phyloP scores from a whole-genome alignment of 2,888 invertebrate species.

The Ecdyonurus torrentis region DNA sequence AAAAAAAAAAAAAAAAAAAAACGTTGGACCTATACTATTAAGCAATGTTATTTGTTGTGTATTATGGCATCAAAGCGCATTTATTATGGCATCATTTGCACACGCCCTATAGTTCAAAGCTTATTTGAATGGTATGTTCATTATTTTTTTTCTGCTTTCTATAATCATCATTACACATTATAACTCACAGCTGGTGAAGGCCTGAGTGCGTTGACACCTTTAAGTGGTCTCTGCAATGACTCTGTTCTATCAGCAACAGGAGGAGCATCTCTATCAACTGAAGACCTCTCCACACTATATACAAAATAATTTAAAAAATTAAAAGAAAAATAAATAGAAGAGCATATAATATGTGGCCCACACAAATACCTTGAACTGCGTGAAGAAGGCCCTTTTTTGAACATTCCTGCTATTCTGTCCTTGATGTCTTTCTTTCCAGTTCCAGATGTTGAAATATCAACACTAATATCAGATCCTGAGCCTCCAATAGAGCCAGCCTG shows the following conservation, averaged over 20 bases:
- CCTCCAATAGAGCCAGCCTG: constrained; percentile 31
- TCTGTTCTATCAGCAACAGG: constrained; percentile 12
- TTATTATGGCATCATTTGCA: too few relatives aligned
- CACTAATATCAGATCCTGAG: constrained; percentile 54
- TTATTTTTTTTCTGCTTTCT: too few relatives aligned
- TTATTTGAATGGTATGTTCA: too few relatives aligned
- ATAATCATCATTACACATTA: too few relatives aligned
- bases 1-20: too few relatives aligned
- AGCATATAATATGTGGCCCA: too few relatives aligned
- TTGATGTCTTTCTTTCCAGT: constrained; percentile 57
- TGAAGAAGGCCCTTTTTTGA: constrained; percentile 47
- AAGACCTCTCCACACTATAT: constrained; percentile 16
- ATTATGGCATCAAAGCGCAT: too few relatives aligned
- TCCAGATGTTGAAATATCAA: constrained; percentile 33
- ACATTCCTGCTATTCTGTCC: constrained; percentile 67
- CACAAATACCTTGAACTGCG: constrained; percentile 51
- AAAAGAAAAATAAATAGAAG: too few relatives aligned
- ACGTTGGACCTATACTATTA: too few relatives aligned
- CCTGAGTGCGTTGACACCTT: constrained; percentile 18
- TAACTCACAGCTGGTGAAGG: constrained; percentile 14
- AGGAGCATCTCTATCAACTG: constrained; percentile 10
- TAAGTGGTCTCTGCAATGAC: constrained; percentile 18
- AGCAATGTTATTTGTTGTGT: too few relatives aligned
- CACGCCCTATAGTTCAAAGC: too few relatives aligned
- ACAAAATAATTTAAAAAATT: too few relatives aligned